These are phyloP conservation scores for Asteroscopus sphinx DNA, from an alignment of 2,888 invertebrate genomes.

Conservation along the genomic window DNA sequence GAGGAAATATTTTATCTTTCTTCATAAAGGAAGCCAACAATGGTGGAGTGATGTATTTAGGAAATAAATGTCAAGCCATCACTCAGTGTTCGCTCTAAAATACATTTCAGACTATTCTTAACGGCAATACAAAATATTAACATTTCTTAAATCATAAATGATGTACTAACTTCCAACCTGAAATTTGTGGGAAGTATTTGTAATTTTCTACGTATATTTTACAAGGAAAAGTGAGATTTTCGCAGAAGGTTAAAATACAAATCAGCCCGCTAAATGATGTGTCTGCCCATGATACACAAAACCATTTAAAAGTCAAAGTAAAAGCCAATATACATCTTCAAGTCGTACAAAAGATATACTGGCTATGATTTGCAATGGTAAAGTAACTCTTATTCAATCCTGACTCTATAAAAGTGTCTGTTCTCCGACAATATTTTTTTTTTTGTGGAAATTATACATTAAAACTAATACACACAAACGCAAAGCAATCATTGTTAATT, in stretches of 20 bases:
- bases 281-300: not conserved
- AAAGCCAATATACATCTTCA: too few relatives aligned
- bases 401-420: too few relatives aligned
- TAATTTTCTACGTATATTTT: conserved; percentile 2
- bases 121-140: conserved; percentile 60
- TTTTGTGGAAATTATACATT: too few relatives aligned
- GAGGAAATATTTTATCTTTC: conserved; percentile 87
- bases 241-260: conserved; percentile 8
- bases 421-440: too few relatives aligned
- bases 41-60: conserved; percentile 83
- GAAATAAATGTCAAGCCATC: conserved; percentile 87
- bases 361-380: too few relatives aligned
- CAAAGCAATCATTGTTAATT: too few relatives aligned
- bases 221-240: not conserved
- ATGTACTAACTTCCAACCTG: conserved; percentile 24
- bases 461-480: too few relatives aligned
- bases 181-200: conserved; percentile 14
- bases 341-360: too few relatives aligned
- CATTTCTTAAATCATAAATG: conserved; percentile 47
- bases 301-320: too few relatives aligned
- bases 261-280: not conserved
- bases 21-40: conserved; percentile 86
- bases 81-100: conserved; percentile 73
- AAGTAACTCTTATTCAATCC: too few relatives aligned
- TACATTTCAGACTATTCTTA: conserved; percentile 62